A percentile compares a stretch with the other conserved stretches of the same genome.
Evolutionary conservation across 2,113 vertebrate genomes (phyloP).

Genomic region (Apistogramma diplotaenia): DNA sequence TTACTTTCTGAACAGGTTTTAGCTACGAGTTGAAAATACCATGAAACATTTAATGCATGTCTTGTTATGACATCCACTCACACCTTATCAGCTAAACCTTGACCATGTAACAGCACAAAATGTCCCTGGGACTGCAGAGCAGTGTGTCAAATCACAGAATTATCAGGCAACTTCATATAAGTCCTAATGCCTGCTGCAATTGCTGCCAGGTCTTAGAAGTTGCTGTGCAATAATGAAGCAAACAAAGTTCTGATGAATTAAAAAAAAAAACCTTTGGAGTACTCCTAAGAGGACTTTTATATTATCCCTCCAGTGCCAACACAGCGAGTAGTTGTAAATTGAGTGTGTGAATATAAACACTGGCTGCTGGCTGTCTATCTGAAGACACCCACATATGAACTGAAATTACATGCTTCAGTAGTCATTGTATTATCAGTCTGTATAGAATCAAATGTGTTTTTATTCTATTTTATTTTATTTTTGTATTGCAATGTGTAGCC

Average conservation of each 20-base stretch:
- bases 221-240: slow-evolving; percentile 42
- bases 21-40: background rate
- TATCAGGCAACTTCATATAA: slow-evolving; percentile 49
- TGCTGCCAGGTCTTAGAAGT: slow-evolving; percentile 38
- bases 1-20: background rate
- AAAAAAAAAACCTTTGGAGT: slow-evolving; percentile 47
- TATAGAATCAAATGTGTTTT: slow-evolving; percentile 2
- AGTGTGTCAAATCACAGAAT: slow-evolving; percentile 41
- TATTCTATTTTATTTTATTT: background rate
- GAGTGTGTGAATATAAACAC: slow-evolving; percentile 34
- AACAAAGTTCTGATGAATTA: slow-evolving; percentile 45
- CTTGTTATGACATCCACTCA: background rate
- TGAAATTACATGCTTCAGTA: slow-evolving; percentile 16
- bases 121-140: slow-evolving; percentile 2
- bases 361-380: slow-evolving; percentile 29
- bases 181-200: slow-evolving; percentile 45
- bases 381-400: slow-evolving; percentile 44
- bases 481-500: background rate
- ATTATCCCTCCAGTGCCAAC: slow-evolving; percentile 17
- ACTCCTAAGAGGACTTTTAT: slow-evolving; percentile 34
- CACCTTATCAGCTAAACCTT: background rate
- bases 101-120: background rate
- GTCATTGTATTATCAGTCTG: background rate
- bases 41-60: background rate
- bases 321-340: slow-evolving; percentile 23